Conservation (phyloP, 2,888 invertebrate genomes). For the Brachyptera risi region DNA sequence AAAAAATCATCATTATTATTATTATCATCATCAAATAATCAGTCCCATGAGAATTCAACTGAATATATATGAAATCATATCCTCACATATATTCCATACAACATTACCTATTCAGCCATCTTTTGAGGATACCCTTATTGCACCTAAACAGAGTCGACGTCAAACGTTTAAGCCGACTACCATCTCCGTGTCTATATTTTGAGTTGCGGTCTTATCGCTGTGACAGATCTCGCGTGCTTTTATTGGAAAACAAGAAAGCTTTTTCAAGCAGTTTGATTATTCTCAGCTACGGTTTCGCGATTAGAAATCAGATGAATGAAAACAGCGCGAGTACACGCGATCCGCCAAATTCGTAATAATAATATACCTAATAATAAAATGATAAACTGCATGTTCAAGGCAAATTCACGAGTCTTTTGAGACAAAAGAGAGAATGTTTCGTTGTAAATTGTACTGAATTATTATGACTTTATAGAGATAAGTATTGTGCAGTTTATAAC, state of each 20-base stretch:
- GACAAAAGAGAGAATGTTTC: not conserved
- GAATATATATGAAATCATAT: too few relatives aligned
- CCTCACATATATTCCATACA: too few relatives aligned
- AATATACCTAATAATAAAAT: not conserved
- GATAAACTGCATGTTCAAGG: not conserved
- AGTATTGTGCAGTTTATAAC: too few relatives aligned
- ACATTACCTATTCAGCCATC: too few relatives aligned
- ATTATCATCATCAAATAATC: too few relatives aligned
- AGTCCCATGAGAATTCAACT: too few relatives aligned
- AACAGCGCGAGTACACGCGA: not conserved
- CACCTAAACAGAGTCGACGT: too few relatives aligned
- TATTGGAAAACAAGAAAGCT: constrained; percentile 9
- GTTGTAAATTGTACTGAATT: not conserved
- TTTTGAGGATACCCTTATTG: too few relatives aligned
- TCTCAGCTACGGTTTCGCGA: constrained; percentile 8
- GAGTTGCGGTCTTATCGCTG: not conserved
- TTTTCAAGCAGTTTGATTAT: constrained; percentile 12
- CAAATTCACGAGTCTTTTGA: not conserved
- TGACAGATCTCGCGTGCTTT: constrained; percentile 8
- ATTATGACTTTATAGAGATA: not conserved
- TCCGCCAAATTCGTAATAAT: not conserved
- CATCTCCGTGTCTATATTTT: constrained; percentile 10
- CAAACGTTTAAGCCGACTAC: too few relatives aligned
- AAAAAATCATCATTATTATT: too few relatives aligned
- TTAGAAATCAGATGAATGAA: constrained; percentile 12